phyloP scores from a whole-genome alignment of 35 echinoderm and acorn worm genomes.

The Lytechinus pictus region DNA sequence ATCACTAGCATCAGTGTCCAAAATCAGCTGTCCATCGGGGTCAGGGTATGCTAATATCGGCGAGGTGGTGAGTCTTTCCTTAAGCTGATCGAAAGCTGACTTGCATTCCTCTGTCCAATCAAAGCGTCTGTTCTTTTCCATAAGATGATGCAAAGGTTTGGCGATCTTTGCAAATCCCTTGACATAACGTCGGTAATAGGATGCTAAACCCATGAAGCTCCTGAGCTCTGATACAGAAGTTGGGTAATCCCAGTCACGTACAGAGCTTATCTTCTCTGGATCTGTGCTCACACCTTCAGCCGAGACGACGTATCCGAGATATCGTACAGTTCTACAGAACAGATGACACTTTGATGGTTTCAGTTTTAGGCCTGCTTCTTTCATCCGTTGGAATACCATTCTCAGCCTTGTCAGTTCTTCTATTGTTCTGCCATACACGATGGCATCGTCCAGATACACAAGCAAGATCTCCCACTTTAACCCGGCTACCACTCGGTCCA shows the following conservation, averaged over 20 bases:
- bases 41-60: conserved; percentile 29
- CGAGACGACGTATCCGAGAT: background rate
- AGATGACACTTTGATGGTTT: conserved; percentile 61
- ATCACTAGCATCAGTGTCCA: conserved; percentile 17
- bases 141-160: background rate
- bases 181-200: background rate
- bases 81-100: conserved; percentile 26
- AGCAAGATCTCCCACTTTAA: conserved; percentile 60
- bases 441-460: conserved; percentile 63
- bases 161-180: background rate
- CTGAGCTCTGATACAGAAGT: background rate
- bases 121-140: background rate
- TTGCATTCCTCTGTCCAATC: background rate
- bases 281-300: background rate
- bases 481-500: conserved; percentile 61
- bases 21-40: background rate
- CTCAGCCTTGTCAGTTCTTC: background rate
- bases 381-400: conserved; percentile 28
- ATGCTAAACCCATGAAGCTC: background rate
- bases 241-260: background rate
- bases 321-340: background rate
- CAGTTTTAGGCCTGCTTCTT: conserved; percentile 56
- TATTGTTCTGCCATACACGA: conserved; percentile 45
- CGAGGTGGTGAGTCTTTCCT: background rate
- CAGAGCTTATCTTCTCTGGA: background rate